Evolutionary conservation across 2,797 vertebrate species (phyloP).

Genomic region (Spinus pinus): DNA sequence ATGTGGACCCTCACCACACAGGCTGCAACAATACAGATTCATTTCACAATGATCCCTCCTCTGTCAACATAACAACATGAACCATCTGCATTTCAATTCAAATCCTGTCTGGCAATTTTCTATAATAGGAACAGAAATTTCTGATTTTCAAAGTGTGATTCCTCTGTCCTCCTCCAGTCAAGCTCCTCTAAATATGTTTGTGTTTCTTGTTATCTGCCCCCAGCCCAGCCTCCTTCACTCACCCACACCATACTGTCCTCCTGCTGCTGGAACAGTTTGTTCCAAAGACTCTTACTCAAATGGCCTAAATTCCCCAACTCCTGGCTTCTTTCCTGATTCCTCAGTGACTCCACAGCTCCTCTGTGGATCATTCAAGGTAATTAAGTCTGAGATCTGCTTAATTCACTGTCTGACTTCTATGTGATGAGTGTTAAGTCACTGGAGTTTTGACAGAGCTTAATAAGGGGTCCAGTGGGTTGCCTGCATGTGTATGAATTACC

Average conservation of each 20-base stretch:
- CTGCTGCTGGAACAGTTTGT: conserved; percentile 1
- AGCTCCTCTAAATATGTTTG: not conserved
- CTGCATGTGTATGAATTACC: not conserved
- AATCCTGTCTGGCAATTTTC: not conserved
- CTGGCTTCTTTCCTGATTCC: not conserved
- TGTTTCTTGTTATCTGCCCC: not conserved
- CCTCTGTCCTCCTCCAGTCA: not conserved
- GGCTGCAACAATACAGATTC: not conserved
- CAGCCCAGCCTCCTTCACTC: not conserved
- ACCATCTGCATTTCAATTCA: not conserved
- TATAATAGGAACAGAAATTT: not conserved
- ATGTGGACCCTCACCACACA: not conserved
- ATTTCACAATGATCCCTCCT: not conserved
- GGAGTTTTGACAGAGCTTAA: not conserved
- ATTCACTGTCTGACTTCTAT: not conserved
- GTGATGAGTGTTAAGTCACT: not conserved
- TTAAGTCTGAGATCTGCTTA: not conserved
- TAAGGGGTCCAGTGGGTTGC: not conserved
- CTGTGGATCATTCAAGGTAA: not conserved
- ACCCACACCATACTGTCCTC: not conserved
- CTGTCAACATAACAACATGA: not conserved
- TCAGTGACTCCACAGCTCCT: not conserved
- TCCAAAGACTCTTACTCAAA: not conserved
- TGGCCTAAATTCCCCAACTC: not conserved
- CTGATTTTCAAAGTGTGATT: not conserved